Percentiles rank a stretch among this genome's conserved stretches.
Evolutionary conservation across 1,140 invertebrate species (phyloP).

Genomic region (Pogonognathellus flavescens): DNA sequence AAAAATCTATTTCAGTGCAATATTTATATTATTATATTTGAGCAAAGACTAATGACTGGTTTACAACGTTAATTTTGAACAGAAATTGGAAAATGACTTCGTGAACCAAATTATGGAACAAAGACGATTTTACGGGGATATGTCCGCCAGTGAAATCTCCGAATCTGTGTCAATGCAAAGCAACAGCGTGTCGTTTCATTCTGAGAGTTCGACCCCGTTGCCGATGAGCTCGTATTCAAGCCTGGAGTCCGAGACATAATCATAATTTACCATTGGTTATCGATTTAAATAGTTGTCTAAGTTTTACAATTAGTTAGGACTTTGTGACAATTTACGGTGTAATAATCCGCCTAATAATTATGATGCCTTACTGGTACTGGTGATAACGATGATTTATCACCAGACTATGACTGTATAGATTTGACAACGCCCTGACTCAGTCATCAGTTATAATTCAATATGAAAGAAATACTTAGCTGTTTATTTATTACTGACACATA

Average conservation of each 20-base stretch:
- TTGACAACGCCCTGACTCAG: no score
- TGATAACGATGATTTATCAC: no score
- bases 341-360: no score
- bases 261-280: slow-evolving; percentile 21
- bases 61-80: slow-evolving; percentile 26
- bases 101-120: slow-evolving; percentile 74
- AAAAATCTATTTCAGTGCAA: background rate
- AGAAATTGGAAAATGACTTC: slow-evolving; percentile 76
- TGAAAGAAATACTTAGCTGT: slow-evolving; percentile 1
- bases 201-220: slow-evolving; percentile 59
- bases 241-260: slow-evolving; percentile 63
- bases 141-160: slow-evolving; percentile 47
- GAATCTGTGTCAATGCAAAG: slow-evolving; percentile 57
- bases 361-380: no score
- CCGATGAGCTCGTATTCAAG: slow-evolving; percentile 63
- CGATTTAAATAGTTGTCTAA: background rate
- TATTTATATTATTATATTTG: no score
- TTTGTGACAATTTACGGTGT: background rate
- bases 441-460: background rate
- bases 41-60: no score
- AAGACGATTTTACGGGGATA: slow-evolving; percentile 69
- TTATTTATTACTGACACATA: background rate
- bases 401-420: no score
- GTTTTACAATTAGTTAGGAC: slow-evolving; percentile 5
- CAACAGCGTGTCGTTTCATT: slow-evolving; percentile 57